Conservation (phyloP, 2,113 vertebrate genomes). For the Hassar affinis region DNA sequence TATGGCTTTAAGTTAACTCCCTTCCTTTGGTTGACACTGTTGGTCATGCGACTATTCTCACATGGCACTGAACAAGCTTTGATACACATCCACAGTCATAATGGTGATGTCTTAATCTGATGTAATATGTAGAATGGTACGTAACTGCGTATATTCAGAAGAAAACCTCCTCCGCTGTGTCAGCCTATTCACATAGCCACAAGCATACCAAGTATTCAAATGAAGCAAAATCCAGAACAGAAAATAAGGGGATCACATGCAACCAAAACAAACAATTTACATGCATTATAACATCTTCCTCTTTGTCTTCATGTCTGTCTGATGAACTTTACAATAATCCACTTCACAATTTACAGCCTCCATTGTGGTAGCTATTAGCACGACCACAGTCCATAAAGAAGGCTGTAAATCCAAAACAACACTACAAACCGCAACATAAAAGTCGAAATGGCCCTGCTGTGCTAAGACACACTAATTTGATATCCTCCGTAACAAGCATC, state of each 20-base stretch:
- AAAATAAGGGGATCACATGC: slow-evolving; percentile 18
- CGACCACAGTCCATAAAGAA: slow-evolving; percentile 52
- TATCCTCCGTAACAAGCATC: slow-evolving; percentile 57
- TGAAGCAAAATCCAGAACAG: slow-evolving; percentile 15
- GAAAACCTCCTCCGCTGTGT: neutral
- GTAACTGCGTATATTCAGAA: neutral
- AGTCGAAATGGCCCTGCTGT: slow-evolving; percentile 43
- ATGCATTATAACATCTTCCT: slow-evolving; percentile 23
- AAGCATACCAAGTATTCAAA: neutral
- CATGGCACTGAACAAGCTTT: neutral
- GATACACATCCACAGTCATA: neutral
- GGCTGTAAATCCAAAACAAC: slow-evolving; percentile 61
- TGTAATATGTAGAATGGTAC: neutral
- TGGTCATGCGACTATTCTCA: neutral
- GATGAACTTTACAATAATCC: slow-evolving; percentile 42
- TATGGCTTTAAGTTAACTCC: neutral
- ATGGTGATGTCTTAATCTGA: neutral
- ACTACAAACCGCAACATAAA: slow-evolving; percentile 56
- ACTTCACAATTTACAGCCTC: slow-evolving; percentile 47
- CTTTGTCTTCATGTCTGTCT: slow-evolving; percentile 26
- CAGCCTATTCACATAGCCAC: neutral
- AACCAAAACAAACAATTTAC: slow-evolving; percentile 1
- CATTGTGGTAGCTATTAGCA: slow-evolving; percentile 46
- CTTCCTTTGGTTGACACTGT: slow-evolving; percentile 7
- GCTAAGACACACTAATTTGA: slow-evolving; percentile 57